Conservation (phyloP, 2,113 vertebrate genomes). For the Morphnarchus princeps region DNA sequence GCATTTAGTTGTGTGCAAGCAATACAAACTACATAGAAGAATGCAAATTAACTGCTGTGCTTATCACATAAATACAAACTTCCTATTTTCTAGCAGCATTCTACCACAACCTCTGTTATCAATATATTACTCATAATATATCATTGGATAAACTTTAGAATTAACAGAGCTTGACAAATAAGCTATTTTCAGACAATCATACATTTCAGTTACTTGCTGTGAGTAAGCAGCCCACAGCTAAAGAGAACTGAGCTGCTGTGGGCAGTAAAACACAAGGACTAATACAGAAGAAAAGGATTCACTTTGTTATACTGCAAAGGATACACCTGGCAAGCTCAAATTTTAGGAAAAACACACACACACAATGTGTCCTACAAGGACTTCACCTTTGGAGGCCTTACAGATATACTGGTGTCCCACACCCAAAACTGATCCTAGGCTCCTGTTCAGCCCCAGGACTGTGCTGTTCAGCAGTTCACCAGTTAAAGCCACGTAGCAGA, state of each 20-base stretch:
- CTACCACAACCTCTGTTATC: background rate
- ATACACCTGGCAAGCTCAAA: background rate
- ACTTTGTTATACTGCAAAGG: background rate
- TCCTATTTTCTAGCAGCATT: background rate
- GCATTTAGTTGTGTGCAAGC: slow-evolving; percentile 6
- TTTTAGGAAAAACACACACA: background rate
- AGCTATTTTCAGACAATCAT: background rate
- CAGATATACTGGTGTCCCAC: background rate
- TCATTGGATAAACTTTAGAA: background rate
- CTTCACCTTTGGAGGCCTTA: background rate
- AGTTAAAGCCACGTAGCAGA: background rate
- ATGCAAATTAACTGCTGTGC: background rate
- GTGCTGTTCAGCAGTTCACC: background rate
- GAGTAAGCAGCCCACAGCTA: background rate
- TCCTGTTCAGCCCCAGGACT: background rate
- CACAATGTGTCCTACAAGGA: background rate
- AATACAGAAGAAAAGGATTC: background rate
- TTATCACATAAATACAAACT: background rate
- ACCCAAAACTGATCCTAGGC: background rate
- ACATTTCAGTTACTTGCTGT: background rate
- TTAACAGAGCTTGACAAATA: background rate
- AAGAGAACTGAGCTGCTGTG: background rate
- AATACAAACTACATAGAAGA: background rate
- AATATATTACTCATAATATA: background rate
- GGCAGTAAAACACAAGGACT: background rate